A percentile compares a stretch with the other conserved stretches of the same genome.
Evolutionary conservation across 30 jellyfish, hydroid and myxozoan species (phyloP).

Genomic region (Sanderia malayensis): DNA sequence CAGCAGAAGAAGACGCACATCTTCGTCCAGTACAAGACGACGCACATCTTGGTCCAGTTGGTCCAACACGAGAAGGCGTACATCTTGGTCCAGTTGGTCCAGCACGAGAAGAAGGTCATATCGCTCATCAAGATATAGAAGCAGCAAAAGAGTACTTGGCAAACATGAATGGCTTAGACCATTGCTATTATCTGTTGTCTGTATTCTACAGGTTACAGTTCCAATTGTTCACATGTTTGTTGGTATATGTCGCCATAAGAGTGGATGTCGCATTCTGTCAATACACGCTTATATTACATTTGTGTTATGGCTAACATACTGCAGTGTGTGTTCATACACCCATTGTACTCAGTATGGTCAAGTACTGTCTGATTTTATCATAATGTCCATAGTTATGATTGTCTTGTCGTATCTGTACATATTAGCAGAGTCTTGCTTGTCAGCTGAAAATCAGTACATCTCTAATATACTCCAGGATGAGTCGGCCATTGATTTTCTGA

Average conservation of each 20-base stretch:
- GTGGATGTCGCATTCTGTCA: conserved; percentile 28
- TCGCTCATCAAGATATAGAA: neutral
- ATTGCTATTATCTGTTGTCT: neutral
- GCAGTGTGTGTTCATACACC: conserved; percentile 11
- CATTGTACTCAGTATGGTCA: conserved; percentile 22
- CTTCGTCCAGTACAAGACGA: no score
- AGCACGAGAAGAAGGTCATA: neutral
- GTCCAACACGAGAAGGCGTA: neutral
- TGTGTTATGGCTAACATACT: conserved; percentile 22
- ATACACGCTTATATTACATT: conserved; percentile 24
- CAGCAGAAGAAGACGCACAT: no score
- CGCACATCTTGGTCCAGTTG: neutral
- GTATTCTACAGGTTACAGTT: conserved; percentile 1
- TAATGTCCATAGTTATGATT: conserved; percentile 26
- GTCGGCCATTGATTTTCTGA: conserved; percentile 26
- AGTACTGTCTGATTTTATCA: conserved; percentile 5
- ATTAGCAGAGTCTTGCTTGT: conserved; percentile 50
- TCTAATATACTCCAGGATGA: conserved; percentile 5
- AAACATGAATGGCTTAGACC: conserved; percentile 11
- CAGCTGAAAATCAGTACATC: conserved; percentile 37
- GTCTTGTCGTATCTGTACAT: conserved; percentile 23
- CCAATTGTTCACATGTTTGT: conserved; percentile 1
- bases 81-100: conserved; percentile 12
- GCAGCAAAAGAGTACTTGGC: neutral
- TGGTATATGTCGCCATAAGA: neutral